phyloP scores from a whole-genome alignment of 2,888 invertebrate species.

The Therioaphis trifolii region DNA sequence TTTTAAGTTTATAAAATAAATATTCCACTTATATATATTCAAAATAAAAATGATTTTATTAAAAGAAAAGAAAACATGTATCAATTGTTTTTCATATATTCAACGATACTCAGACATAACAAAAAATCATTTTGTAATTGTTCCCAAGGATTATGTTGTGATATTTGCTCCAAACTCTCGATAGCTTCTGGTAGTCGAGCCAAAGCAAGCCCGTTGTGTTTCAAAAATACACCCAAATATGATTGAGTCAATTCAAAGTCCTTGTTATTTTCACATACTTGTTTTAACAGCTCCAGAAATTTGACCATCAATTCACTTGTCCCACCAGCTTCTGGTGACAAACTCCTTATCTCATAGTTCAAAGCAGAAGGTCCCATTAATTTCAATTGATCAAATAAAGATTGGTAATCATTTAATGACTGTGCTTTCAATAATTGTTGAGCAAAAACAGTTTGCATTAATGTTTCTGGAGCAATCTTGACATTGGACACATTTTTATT shows the following conservation, averaged over 20 bases:
- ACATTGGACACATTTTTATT: constrained; percentile 66
- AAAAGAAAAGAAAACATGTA: neutral
- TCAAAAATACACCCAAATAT: constrained; percentile 88
- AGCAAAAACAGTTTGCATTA: constrained; percentile 78
- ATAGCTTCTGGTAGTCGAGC: constrained; percentile 73
- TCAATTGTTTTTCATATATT: constrained; percentile 75
- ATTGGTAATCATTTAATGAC: constrained; percentile 71
- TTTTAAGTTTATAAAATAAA: too few relatives aligned
- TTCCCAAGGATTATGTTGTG: constrained; percentile 75
- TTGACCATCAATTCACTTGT: constrained; percentile 78
- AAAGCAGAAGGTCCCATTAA: constrained; percentile 83
- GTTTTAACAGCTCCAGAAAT: constrained; percentile 80
- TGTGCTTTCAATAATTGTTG: constrained; percentile 73
- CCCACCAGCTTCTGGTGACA: constrained; percentile 81
- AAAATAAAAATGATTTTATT: too few relatives aligned
- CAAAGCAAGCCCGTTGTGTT: constrained; percentile 78
- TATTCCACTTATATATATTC: too few relatives aligned
- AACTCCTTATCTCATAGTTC: constrained; percentile 86
- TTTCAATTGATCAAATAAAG: constrained; percentile 76
- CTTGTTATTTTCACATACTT: constrained; percentile 78
- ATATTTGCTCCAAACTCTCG: constrained; percentile 72
- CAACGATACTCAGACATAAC: constrained; percentile 81
- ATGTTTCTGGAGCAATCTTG: constrained; percentile 69
- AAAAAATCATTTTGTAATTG: constrained; percentile 77
- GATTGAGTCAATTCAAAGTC: constrained; percentile 93